These are phyloP conservation scores for Drosophila niveifrons DNA, from an alignment of 2,888 invertebrate species.

Conservation along the genomic window DNA sequence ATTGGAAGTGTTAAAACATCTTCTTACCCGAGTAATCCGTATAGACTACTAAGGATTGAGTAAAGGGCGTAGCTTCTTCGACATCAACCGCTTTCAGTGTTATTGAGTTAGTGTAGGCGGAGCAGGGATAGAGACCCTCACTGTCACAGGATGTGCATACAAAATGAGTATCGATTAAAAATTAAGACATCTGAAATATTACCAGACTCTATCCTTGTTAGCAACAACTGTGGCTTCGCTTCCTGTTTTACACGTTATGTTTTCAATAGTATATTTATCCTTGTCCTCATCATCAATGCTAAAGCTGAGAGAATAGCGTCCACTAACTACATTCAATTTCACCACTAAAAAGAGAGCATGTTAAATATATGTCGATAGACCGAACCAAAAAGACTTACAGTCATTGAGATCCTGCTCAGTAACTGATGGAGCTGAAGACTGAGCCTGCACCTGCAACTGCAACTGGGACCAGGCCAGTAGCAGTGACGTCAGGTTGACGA, in stretches of 20 bases:
- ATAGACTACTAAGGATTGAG: constrained; percentile 49
- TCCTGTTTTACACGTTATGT: constrained; percentile 67
- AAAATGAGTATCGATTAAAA: not conserved
- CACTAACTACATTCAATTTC: constrained; percentile 54
- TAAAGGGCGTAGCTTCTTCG: constrained; percentile 22
- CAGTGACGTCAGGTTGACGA: constrained; percentile 46
- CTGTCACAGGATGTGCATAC: constrained; percentile 45
- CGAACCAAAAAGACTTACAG: constrained; percentile 36
- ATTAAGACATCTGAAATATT: constrained; percentile 7
- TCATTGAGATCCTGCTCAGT: constrained; percentile 46
- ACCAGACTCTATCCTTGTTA: constrained; percentile 71
- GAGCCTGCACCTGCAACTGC: constrained; percentile 26
- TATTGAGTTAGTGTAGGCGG: constrained; percentile 69
- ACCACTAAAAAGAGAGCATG: constrained; percentile 36
- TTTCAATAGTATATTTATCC: constrained; percentile 63
- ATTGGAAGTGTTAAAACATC: not conserved
- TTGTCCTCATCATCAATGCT: constrained; percentile 57
- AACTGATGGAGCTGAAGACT: constrained; percentile 1
- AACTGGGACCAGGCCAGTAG: constrained; percentile 32
- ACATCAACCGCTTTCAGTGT: constrained; percentile 51
- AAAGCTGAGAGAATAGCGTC: constrained; percentile 65
- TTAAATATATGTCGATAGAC: not conserved
- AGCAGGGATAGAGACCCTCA: constrained; percentile 80
- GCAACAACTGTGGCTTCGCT: constrained; percentile 42
- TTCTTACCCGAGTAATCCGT: constrained; percentile 77